phyloP scores from a whole-genome alignment of 2,888 invertebrate genomes.

The Orchesella flavescens region DNA sequence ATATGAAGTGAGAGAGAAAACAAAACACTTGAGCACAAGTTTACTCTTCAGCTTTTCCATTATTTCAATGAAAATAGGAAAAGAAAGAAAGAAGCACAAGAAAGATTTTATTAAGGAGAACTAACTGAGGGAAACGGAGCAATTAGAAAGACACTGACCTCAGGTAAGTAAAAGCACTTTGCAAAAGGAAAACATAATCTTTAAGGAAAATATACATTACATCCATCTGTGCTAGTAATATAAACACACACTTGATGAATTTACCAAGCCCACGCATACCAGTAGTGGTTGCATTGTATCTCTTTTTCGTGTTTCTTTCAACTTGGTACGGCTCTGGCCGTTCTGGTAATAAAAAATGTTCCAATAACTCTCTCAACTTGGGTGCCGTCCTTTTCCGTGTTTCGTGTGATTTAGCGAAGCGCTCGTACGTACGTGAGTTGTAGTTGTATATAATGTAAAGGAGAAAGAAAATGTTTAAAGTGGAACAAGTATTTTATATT shows the following conservation, averaged over 20 bases:
- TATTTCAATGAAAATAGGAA: not conserved
- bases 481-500: too few species aligned
- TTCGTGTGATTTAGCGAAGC: slow-evolving; percentile 21
- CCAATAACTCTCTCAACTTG: slow-evolving; percentile 48
- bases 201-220: not conserved
- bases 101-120: not conserved
- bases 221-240: too few species aligned
- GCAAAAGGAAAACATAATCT: not conserved
- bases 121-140: not conserved
- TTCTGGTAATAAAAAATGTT: slow-evolving; percentile 23
- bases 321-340: not conserved
- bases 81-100: not conserved
- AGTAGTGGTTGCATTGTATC: not conserved
- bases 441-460: not conserved
- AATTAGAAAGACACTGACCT: slow-evolving; percentile 33
- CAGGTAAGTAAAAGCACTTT: slow-evolving; percentile 20
- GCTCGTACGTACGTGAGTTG: not conserved
- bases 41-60: not conserved
- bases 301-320: not conserved
- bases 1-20: not conserved
- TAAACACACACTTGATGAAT: not conserved
- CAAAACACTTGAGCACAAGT: not conserved
- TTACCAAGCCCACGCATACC: not conserved
- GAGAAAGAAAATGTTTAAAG: not conserved
- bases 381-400: slow-evolving; percentile 51